Evolutionary conservation across 1,140 invertebrate species (phyloP).

Genomic region (Gonatopus flavifemur): DNA sequence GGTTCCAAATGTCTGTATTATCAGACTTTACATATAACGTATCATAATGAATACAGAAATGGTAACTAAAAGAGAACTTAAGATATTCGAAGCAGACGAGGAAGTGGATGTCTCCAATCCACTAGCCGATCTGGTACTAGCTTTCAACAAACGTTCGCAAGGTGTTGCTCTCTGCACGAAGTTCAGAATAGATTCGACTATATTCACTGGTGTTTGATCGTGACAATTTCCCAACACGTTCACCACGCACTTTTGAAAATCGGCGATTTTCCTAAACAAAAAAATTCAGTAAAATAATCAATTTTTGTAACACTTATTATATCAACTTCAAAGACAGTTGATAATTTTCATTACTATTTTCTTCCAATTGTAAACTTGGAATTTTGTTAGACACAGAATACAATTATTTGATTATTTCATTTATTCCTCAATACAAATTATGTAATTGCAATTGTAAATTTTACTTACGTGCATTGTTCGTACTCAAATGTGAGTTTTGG

Average conservation of each 20-base stretch:
- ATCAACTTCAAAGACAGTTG: too few species aligned
- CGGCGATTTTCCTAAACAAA: slow-evolving; percentile 60
- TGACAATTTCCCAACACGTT: slow-evolving; percentile 66
- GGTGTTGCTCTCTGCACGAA: slow-evolving; percentile 71
- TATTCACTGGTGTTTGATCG: slow-evolving; percentile 76
- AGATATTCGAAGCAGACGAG: too few species aligned
- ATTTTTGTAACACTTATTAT: background rate
- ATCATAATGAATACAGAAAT: too few species aligned
- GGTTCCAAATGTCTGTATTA: too few species aligned
- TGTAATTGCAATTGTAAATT: too few species aligned
- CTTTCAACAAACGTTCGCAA: slow-evolving; percentile 57
- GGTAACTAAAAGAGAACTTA: too few species aligned
- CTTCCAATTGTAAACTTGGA: too few species aligned
- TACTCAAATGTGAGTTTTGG: slow-evolving; percentile 60
- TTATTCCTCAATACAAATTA: too few species aligned
- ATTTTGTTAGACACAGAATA: background rate
- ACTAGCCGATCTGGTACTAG: slow-evolving; percentile 5
- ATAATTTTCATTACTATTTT: too few species aligned
- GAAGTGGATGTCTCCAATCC: too few species aligned
- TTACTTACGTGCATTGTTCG: slow-evolving; percentile 60
- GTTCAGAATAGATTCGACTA: slow-evolving; percentile 75
- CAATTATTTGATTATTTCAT: too few species aligned
- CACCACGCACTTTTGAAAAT: slow-evolving; percentile 67
- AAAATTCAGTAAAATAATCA: slow-evolving; percentile 28
- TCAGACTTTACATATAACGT: too few species aligned